Evolutionary conservation across 2,888 invertebrate genomes (phyloP), one percentile per base, ranked within the genome.

Genomic region (Eudasyphora cyanicolor): DNA sequence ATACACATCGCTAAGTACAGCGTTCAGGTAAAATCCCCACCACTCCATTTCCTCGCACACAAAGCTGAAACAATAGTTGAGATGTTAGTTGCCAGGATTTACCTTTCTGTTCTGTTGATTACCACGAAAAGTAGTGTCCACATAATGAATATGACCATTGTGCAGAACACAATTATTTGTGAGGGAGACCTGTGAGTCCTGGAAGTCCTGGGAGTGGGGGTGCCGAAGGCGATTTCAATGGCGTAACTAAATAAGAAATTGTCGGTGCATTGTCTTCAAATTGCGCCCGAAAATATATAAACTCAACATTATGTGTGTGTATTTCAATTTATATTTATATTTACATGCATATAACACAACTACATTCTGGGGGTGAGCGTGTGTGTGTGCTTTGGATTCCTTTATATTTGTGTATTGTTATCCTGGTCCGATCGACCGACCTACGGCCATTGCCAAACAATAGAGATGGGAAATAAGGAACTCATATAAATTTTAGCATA

Each of bases 401-500:
- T n/a, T n/a, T n/a, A n/a, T n/a, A n/a, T n/a, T n/a, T 14, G 10
- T 19, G 17, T 21, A 64, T 64, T 38, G 32, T 35, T 67, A 24
- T 24, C 60, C 21, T 42, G 21, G 14, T 21, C 42, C 38, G 21
- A 17, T 24, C 67, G 24, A 42, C 67, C 21, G 24, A 14, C 67
- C 32, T 45, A 12, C n/a, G 45, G 14, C 2, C 45, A 45, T 6
- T 14, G 45, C n/a, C 45, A 42, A 67, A 67, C 67, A 67, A 67
- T 67, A 42, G 67, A 67, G 67, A 67, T 21, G 42, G 21, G n/a
- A 42, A 42, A 67, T 64, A 42, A 67, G 42, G 67, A 42, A 67
- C 57, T 76, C 38, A 57, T 76, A 73, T 45, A 70, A 62, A 76
- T 69, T 64, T 81, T 76, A 81, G 54, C 64, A 71, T 71, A 71